Base-by-base conservation (phyloP, 2,113 vertebrate genomes). In the Gallinago media region DNA sequence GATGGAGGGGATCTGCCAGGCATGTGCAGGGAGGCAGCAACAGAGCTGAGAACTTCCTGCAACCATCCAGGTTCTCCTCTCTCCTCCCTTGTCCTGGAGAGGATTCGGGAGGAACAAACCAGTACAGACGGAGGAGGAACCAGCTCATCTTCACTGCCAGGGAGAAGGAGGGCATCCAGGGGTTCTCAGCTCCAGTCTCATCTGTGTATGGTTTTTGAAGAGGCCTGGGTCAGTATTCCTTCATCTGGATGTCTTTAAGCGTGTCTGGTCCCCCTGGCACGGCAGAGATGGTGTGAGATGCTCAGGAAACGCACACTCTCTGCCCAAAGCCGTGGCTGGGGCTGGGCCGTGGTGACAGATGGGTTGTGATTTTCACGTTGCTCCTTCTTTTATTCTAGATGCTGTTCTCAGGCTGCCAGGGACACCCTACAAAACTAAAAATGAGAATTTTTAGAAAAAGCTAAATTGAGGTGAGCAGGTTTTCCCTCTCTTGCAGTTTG, bases 401-500 rank as follows among this genome's bases (percentile, higher is more conserved):
- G 68, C 54, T 5, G 66, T 27, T 83, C 62, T 79, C 73, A 22
- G 0, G 19, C 79, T 14, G 76, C 76, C n/a, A 42, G 90, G 71
- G 44, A 32, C 88, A 23, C 58, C 67, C 78, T 66, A 83, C 52
- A 82, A 21, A 82, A 49, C 82, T 47, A 32, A n/a, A 73, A 58
- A 42, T 0, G 34, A 38, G 79, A 12, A 2, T 14, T 52, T 66
- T 75, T n/a, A 78, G 81, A 19, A 3, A 13, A 34, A 55, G 32
- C 61, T 47, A 2, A 10, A 11, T 0, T 1, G 56, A 40, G 65
- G 78, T 31, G 46, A 94, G 92, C 27, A 29, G 55, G 25, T 77
- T 81, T 76, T 38, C 68, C 40, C n/a, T 92, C n/a, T 50, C 32
- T 66, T 61, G 32, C 97, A 98, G 98, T 91, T 32, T 94, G 95